Percentiles rank a stretch among this genome's conserved stretches.
phyloP scores from a whole-genome alignment of 2,113 vertebrate species.

The Coracopsis vasa region DNA sequence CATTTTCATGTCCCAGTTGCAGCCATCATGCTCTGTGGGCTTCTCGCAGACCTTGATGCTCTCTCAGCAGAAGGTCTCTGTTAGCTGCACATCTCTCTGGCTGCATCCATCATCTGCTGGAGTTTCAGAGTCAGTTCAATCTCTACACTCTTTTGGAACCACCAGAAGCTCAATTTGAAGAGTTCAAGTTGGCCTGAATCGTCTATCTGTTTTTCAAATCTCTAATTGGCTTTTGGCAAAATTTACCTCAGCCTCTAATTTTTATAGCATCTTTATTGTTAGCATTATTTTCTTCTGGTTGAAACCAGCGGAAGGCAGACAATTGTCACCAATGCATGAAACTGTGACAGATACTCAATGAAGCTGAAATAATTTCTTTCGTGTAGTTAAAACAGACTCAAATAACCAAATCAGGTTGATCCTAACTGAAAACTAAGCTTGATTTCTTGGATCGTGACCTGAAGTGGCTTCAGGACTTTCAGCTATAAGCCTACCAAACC shows the following conservation, averaged over 20 bases:
- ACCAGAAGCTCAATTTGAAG: neutral
- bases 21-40: fast-evolving
- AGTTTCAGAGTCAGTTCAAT: neutral
- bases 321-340: neutral
- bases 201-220: neutral
- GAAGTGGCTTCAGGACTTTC: neutral
- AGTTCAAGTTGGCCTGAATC: neutral
- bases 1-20: neutral
- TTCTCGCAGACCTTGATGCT: neutral
- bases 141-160: neutral
- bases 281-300: neutral
- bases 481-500: neutral
- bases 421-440: neutral
- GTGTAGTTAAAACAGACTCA: neutral
- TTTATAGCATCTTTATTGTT: neutral
- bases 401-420: neutral
- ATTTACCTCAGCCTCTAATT: neutral
- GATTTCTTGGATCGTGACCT: neutral
- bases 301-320: neutral
- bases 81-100: neutral
- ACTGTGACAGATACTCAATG: neutral
- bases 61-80: neutral
- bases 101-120: neutral
- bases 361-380: neutral
- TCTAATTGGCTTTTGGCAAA: slow-evolving; percentile 29